Evolutionary conservation across 2,113 vertebrate species (phyloP).

Genomic region (Fregata magnificens): DNA sequence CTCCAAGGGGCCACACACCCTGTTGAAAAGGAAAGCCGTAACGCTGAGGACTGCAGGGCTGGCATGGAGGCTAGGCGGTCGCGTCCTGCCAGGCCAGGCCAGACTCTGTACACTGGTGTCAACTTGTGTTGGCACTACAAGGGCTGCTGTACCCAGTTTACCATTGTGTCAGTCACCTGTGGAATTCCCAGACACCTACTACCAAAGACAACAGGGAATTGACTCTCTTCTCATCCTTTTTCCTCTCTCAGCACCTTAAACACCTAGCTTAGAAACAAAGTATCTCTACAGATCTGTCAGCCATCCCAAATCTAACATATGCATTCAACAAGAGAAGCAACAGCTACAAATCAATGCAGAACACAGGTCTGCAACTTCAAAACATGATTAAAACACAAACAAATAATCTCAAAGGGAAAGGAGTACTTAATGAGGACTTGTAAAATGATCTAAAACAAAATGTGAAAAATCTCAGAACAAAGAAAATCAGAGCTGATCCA

Average conservation of each 20-base stretch:
- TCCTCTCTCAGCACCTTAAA: neutral
- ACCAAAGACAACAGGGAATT: neutral
- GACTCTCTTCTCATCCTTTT: neutral
- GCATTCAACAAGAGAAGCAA: neutral
- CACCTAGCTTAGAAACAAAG: neutral
- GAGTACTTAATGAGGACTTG: neutral
- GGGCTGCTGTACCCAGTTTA: neutral
- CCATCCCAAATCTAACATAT: neutral
- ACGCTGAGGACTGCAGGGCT: rapidly evolving
- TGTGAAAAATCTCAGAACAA: neutral
- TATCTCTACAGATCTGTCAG: neutral
- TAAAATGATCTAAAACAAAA: neutral
- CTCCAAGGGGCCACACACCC: neutral
- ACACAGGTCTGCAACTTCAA: neutral
- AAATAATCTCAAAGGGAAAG: neutral
- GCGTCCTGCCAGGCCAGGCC: neutral
- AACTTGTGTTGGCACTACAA: neutral
- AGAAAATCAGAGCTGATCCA: neutral
- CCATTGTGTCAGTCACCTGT: neutral
- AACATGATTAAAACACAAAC: neutral
- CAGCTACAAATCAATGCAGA: neutral
- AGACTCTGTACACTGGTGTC: neutral
- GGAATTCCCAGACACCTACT: neutral
- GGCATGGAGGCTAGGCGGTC: neutral
- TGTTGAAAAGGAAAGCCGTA: no score